Evolutionary conservation across 2,113 vertebrate species (phyloP).

Genomic region (Scomber colias): DNA sequence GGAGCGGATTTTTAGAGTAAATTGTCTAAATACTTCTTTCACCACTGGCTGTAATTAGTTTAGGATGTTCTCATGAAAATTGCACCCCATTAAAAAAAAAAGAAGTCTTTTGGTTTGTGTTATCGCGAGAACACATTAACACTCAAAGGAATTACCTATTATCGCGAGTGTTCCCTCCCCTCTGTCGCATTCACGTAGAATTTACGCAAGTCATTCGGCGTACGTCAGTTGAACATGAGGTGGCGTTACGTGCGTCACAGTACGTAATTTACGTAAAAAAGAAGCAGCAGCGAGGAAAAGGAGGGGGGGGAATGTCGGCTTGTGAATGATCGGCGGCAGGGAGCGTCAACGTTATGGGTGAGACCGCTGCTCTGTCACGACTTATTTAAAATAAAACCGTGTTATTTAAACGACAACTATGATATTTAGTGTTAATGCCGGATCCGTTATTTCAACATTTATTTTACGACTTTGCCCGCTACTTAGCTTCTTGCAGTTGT

Average conservation of each 20-base stretch:
- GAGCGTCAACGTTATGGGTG: slow-evolving; percentile 86
- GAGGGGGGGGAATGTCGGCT: slow-evolving; percentile 84
- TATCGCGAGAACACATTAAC: slow-evolving; percentile 49
- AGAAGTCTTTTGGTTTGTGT: background rate
- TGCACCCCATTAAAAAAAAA: background rate
- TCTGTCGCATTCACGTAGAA: slow-evolving; percentile 64
- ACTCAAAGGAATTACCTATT: slow-evolving; percentile 43
- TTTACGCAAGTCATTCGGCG: slow-evolving; percentile 43
- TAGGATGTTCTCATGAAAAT: background rate
- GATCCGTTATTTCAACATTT: background rate
- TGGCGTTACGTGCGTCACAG: slow-evolving; percentile 15
- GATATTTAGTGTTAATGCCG: background rate
- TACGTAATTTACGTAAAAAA: slow-evolving; percentile 56
- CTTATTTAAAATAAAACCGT: background rate
- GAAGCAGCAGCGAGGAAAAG: background rate
- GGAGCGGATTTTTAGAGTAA: too few species aligned
- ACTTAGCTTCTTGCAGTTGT: slow-evolving; percentile 69
- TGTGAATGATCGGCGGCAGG: slow-evolving; percentile 83
- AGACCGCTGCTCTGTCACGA: slow-evolving; percentile 51
- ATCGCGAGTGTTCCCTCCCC: slow-evolving; percentile 66
- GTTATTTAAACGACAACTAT: background rate
- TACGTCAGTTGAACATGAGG: fast-evolving
- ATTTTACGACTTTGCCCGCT: slow-evolving; percentile 12
- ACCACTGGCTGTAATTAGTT: background rate
- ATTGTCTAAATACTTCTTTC: too few species aligned